Percentiles rank a stretch among this genome's conserved stretches.
Evolutionary conservation across 2,113 vertebrate species (phyloP).

Genomic region (Sorex fumeus): DNA sequence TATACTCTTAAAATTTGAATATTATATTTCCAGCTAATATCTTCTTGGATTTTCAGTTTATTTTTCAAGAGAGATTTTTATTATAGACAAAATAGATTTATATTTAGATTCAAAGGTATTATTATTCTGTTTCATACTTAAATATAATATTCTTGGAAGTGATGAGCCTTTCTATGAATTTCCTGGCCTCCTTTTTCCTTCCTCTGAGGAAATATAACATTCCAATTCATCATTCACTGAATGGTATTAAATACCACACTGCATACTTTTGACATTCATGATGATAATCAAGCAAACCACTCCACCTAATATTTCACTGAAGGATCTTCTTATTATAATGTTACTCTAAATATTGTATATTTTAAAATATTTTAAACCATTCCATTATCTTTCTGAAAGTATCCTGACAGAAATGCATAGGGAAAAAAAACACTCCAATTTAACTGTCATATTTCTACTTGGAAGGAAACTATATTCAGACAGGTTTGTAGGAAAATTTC

Average conservation of each 20-base stretch:
- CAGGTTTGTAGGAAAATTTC: background rate
- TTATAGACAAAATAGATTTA: background rate
- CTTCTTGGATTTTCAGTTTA: background rate
- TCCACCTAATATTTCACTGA: conserved; percentile 60
- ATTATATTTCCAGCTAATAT: conserved; percentile 10
- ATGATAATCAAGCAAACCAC: conserved; percentile 14
- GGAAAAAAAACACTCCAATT: conserved; percentile 80
- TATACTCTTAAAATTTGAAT: conserved; percentile 7
- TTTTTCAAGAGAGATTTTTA: conserved; percentile 2
- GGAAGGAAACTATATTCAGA: conserved; percentile 60
- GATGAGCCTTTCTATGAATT: conserved; percentile 19
- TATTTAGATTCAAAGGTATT: background rate
- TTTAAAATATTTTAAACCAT: conserved; percentile 78
- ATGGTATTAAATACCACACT: conserved; percentile 6
- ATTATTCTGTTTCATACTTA: conserved; percentile 30
- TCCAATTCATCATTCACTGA: conserved; percentile 3
- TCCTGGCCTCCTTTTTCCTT: conserved; percentile 12
- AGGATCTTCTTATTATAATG: conserved; percentile 69
- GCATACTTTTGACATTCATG: conserved; percentile 54
- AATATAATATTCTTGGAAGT: conserved; percentile 27
- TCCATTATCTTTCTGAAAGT: conserved; percentile 79
- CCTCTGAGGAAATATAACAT: background rate
- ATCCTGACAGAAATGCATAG: conserved; percentile 69
- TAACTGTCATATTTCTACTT: conserved; percentile 81
- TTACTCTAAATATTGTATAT: conserved; percentile 68